Conservation (phyloP, 2,797 vertebrate genomes). For the Poeciliopsis gracilis region DNA sequence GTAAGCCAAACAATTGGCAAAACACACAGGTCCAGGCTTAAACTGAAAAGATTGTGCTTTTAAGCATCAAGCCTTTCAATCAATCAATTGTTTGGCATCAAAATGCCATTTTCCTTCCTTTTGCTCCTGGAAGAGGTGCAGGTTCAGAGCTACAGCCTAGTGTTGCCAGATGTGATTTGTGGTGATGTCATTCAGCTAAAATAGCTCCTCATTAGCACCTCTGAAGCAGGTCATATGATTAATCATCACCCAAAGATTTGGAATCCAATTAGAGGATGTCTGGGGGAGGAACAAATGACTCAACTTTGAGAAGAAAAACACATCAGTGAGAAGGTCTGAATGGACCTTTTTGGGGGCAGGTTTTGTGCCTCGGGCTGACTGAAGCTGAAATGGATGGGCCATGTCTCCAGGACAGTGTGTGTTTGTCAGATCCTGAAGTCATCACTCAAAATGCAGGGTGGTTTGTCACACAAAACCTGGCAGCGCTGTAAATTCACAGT, state of each 20-base stretch:
- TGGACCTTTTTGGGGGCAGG: constrained; percentile 37
- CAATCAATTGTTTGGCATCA: constrained; percentile 19
- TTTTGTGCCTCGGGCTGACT: constrained; percentile 52
- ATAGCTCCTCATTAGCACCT: constrained; percentile 80
- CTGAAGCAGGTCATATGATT: constrained; percentile 73
- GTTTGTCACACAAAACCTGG: constrained; percentile 36
- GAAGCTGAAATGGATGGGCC: constrained; percentile 52
- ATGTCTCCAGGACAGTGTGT: constrained; percentile 31
- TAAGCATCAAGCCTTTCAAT: constrained; percentile 19
- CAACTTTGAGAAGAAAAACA: constrained; percentile 70
- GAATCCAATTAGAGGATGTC: constrained; percentile 78
- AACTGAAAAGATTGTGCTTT: constrained; percentile 19
- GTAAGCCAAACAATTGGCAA: background rate
- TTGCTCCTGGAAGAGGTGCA: constrained; percentile 34
- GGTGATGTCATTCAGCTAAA: constrained; percentile 75
- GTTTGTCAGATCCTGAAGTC: constrained; percentile 42
- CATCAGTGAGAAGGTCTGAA: constrained; percentile 62
- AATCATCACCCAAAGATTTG: constrained; percentile 75
- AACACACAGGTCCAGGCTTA: background rate
- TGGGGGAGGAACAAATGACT: constrained; percentile 70
- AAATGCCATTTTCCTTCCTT: constrained; percentile 39
- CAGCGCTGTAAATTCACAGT: constrained; percentile 26
- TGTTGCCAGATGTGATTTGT: constrained; percentile 66
- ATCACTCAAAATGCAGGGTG: constrained; percentile 38
- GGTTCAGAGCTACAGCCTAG: constrained; percentile 34